Conservation (phyloP, 2,113 vertebrate species). For the Chunga burmeisteri region DNA sequence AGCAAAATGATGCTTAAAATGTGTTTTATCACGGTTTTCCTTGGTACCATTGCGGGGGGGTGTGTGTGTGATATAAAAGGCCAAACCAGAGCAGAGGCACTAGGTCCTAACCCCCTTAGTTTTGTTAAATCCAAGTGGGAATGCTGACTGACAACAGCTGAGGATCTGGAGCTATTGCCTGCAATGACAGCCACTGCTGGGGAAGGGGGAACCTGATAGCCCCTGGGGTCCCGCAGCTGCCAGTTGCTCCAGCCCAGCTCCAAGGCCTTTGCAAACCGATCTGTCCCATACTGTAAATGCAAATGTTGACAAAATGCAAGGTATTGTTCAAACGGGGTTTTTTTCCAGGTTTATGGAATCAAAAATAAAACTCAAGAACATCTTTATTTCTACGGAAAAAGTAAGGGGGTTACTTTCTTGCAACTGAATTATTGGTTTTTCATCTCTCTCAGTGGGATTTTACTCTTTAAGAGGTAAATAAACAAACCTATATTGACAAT, state of each 20-base stretch:
- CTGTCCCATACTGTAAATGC: neutral
- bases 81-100: neutral
- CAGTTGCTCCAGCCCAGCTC: neutral
- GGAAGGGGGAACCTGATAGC: neutral
- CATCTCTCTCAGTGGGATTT: neutral
- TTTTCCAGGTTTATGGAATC: conserved; percentile 1
- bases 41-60: fast-evolving
- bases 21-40: neutral
- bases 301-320: neutral
- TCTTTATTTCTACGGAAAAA: neutral
- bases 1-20: neutral
- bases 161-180: neutral
- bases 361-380: neutral
- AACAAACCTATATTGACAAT: conserved; percentile 76
- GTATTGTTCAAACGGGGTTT: neutral
- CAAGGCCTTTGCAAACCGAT: neutral
- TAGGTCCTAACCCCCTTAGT: neutral
- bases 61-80: neutral
- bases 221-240: fast-evolving
- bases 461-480: conserved; percentile 72
- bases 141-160: neutral
- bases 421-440: conserved; percentile 32
- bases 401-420: neutral
- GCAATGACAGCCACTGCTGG: neutral
- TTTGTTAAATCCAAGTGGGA: neutral